Evolutionary conservation across 2,113 vertebrate species (phyloP).

Genomic region (Nematolebias whitei): DNA sequence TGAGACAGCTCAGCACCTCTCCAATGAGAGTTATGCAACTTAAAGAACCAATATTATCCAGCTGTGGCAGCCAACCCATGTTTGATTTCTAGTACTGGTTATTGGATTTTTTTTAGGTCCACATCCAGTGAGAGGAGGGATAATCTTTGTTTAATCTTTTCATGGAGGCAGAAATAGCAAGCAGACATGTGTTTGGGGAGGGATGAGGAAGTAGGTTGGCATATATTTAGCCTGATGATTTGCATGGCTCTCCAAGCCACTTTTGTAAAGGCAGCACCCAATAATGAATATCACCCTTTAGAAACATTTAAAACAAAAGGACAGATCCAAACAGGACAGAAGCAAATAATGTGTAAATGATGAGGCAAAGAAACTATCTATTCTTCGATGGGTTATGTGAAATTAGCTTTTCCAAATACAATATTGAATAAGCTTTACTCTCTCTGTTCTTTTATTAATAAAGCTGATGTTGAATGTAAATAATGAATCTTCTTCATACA

Average conservation of each 20-base stretch:
- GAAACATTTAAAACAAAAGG: slow-evolving; percentile 26
- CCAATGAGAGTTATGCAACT: slow-evolving; percentile 13
- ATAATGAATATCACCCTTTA: slow-evolving; percentile 14
- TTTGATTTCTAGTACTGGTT: slow-evolving; percentile 5
- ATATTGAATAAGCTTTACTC: neutral
- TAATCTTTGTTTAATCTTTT: slow-evolving; percentile 33
- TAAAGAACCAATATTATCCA: slow-evolving; percentile 23
- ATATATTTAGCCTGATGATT: slow-evolving; percentile 71
- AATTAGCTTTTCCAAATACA: neutral
- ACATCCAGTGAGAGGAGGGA: neutral
- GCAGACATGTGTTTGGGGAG: slow-evolving; percentile 39
- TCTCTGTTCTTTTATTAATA: neutral
- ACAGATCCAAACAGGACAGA: slow-evolving; percentile 18
- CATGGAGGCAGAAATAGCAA: slow-evolving; percentile 43
- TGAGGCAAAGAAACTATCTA: no score
- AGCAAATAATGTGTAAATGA: neutral
- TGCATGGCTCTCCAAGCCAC: slow-evolving; percentile 30
- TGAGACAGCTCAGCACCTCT: slow-evolving; percentile 25
- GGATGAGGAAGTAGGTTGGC: slow-evolving; percentile 63
- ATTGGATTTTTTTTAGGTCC: neutral
- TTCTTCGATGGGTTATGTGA: no score
- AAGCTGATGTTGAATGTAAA: neutral
- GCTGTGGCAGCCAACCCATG: neutral
- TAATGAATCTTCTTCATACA: no score
- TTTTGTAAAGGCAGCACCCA: slow-evolving; percentile 25